Percentiles rank a stretch among this genome's conserved stretches.
phyloP scores from a whole-genome alignment of 2,797 vertebrate genomes.

The Decapterus maruadsi region DNA sequence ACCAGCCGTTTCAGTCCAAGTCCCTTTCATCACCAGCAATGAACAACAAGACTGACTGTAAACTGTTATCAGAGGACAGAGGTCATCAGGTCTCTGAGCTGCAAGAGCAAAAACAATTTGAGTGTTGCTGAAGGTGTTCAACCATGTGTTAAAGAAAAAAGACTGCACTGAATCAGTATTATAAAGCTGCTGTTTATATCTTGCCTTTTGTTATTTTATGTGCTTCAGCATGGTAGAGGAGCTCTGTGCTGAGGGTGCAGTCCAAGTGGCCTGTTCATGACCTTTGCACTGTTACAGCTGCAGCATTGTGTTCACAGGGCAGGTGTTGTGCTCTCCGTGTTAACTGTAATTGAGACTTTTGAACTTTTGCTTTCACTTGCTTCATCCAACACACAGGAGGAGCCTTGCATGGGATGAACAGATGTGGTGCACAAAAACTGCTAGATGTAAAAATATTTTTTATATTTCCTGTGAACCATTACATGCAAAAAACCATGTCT shows the following conservation, averaged over 20 bases:
- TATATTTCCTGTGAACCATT: too few species aligned
- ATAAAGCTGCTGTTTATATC: background rate
- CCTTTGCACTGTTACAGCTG: slow-evolving; percentile 14
- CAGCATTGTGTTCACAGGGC: background rate
- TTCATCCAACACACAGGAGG: background rate
- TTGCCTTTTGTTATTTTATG: background rate
- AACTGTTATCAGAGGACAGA: background rate
- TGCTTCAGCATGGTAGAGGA: background rate
- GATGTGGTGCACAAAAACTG: background rate
- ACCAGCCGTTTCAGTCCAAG: too few species aligned
- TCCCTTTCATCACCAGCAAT: too few species aligned
- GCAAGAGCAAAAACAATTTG: background rate
- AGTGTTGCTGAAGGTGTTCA: background rate
- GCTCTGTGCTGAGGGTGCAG: background rate
- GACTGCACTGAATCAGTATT: background rate
- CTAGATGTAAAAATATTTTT: background rate
- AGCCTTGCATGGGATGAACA: background rate
- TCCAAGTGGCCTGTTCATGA: background rate
- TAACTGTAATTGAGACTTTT: background rate
- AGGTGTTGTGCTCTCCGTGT: background rate
- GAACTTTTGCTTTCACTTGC: background rate
- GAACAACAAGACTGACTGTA: background rate
- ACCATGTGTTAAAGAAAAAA: background rate
- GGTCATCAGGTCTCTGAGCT: background rate
- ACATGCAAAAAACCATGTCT: background rate